Percentiles rank a stretch among this genome's conserved stretches.
These are phyloP conservation scores for Ptychoptera contaminata DNA, from an alignment of 2,888 invertebrate genomes.

Conservation along the genomic window DNA sequence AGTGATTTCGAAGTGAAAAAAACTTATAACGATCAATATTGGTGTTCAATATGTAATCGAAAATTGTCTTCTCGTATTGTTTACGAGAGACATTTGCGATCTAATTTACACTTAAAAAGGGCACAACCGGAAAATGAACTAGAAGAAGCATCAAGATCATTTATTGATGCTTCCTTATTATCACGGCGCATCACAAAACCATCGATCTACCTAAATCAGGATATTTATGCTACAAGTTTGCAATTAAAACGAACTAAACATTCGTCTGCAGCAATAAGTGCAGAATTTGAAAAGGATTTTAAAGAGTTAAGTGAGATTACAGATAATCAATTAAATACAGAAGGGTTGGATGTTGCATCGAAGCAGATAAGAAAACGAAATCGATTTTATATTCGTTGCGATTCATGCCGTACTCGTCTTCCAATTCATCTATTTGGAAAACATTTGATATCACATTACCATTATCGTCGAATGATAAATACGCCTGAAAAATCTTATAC, in stretches of 20 bases:
- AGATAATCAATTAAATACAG: slow-evolving; percentile 4
- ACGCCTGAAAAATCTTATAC: slow-evolving; percentile 39
- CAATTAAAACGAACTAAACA: no score
- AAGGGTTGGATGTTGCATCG: slow-evolving; percentile 9
- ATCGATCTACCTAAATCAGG: slow-evolving; percentile 27
- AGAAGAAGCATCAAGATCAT: slow-evolving; percentile 34
- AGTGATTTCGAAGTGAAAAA: slow-evolving; percentile 31
- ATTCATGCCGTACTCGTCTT: slow-evolving; percentile 55
- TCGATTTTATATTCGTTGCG: slow-evolving; percentile 45
- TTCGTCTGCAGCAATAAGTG: no score
- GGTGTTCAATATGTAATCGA: slow-evolving; percentile 69
- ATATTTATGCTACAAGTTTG: slow-evolving; percentile 18
- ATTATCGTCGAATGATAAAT: slow-evolving; percentile 55
- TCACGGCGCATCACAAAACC: slow-evolving; percentile 23
- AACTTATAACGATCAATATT: slow-evolving; percentile 41
- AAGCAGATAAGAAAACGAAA: slow-evolving; percentile 36
- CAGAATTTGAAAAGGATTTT: no score
- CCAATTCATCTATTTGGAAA: slow-evolving; percentile 57
- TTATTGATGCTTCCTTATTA: neutral
- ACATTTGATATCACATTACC: slow-evolving; percentile 73
- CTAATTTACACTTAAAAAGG: slow-evolving; percentile 52
- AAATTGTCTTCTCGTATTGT: slow-evolving; percentile 54
- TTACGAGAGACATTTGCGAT: slow-evolving; percentile 61
- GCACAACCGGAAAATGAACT: slow-evolving; percentile 51
- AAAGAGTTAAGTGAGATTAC: no score